Conservation (phyloP, 2,888 invertebrate species). For the Oscheius sp. region DNA sequence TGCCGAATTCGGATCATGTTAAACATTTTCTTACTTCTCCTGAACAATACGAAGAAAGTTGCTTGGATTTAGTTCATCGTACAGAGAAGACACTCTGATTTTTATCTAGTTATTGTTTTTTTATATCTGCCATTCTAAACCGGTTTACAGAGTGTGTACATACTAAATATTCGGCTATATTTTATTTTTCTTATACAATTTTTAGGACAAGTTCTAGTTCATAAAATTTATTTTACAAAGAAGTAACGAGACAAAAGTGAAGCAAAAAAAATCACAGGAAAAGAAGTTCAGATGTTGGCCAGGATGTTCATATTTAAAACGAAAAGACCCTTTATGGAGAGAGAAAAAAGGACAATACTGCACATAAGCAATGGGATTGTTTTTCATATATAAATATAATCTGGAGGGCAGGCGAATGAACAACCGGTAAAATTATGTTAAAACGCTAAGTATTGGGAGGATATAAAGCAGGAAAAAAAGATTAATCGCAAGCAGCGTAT, state of each 20-base stretch:
- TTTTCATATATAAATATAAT: not conserved
- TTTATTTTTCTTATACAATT: slow-evolving; percentile 6
- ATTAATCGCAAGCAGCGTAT: not conserved
- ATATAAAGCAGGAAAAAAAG: slow-evolving; percentile 12
- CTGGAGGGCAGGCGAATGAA: not conserved
- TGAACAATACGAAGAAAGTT: slow-evolving; percentile 41
- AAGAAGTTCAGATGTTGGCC: not conserved
- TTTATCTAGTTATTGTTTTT: too few species aligned
- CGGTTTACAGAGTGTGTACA: slow-evolving; percentile 14
- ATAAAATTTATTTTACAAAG: not conserved
- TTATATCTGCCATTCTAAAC: not conserved
- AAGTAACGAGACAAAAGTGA: slow-evolving; percentile 7
- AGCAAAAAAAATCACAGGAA: slow-evolving; percentile 24
- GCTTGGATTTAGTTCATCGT: slow-evolving; percentile 43
- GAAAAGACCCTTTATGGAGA: not conserved
- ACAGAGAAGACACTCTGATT: slow-evolving; percentile 38
- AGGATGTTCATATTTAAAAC: not conserved
- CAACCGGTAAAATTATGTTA: slow-evolving; percentile 17
- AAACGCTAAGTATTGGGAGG: not conserved
- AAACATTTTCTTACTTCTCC: slow-evolving; percentile 46
- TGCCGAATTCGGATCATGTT: slow-evolving; percentile 52
- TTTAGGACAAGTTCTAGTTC: not conserved
- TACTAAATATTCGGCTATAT: slow-evolving; percentile 1
- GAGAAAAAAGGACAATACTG: slow-evolving; percentile 12
- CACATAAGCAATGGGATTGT: slow-evolving; percentile 8